Evolutionary conservation across 2,888 invertebrate species (phyloP).

Genomic region (Drosophila infuscata): DNA sequence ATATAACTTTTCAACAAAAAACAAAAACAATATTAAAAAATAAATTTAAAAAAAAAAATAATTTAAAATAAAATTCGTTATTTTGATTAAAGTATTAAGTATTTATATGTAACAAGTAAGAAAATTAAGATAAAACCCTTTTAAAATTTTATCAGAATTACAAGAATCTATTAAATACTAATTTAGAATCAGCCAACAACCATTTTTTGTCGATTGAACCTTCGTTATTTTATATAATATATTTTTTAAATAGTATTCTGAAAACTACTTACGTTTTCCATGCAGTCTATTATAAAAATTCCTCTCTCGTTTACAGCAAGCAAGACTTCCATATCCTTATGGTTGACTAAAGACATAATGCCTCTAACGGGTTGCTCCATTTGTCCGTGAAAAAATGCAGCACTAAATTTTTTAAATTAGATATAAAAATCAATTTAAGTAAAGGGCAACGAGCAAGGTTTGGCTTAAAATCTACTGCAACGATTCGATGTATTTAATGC

Average conservation of each 20-base stretch:
- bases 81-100: background rate
- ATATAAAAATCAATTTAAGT: background rate
- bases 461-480: background rate
- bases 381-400: slow-evolving; percentile 97
- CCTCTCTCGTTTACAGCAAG: slow-evolving; percentile 95
- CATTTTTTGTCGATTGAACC: too few relatives aligned
- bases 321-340: slow-evolving; percentile 94
- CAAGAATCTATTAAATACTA: background rate
- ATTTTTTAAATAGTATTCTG: background rate
- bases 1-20: background rate
- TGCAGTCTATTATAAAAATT: slow-evolving; percentile 93
- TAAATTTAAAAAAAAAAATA: background rate
- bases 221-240: background rate
- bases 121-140: too few relatives aligned
- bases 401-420: slow-evolving; percentile 86
- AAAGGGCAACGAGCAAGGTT: background rate
- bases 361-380: slow-evolving; percentile 96
- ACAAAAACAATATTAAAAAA: background rate
- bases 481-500: background rate
- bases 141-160: background rate
- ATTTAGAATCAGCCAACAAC: background rate
- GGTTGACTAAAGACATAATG: slow-evolving; percentile 92
- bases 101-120: too few relatives aligned
- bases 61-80: background rate
- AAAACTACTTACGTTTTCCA: slow-evolving; percentile 90